These are phyloP conservation scores for Otis tarda DNA, from an alignment of 2,113 vertebrate species.

Conservation along the genomic window DNA sequence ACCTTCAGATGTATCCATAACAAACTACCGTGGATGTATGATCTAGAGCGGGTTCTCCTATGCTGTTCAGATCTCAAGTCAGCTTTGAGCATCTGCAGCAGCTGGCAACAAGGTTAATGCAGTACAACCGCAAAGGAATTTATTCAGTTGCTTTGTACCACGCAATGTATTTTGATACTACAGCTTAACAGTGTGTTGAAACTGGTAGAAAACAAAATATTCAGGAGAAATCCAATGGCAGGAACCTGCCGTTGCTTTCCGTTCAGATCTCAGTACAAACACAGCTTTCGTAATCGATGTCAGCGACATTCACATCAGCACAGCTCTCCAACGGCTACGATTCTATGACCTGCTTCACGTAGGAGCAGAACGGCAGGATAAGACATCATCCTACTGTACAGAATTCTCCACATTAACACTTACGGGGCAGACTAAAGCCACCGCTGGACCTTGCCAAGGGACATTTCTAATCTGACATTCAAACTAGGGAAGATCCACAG, in stretches of 20 bases:
- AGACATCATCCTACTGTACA: background rate
- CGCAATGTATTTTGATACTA: background rate
- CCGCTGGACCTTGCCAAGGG: background rate
- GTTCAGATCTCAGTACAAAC: background rate
- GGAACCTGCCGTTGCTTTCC: background rate
- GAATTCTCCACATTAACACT: background rate
- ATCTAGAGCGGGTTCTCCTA: background rate
- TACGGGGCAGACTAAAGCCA: background rate
- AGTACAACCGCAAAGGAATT: background rate
- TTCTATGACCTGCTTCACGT: background rate
- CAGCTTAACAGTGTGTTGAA: background rate
- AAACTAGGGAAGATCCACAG: background rate
- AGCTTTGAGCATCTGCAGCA: background rate
- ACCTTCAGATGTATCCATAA: background rate
- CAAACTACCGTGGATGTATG: background rate
- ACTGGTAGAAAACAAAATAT: background rate
- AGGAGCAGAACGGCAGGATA: background rate
- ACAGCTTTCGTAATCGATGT: background rate
- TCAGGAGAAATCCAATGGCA: background rate
- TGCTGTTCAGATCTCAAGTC: background rate
- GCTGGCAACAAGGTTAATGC: background rate
- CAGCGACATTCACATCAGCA: accelerated
- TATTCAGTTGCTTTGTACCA: background rate
- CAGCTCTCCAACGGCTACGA: accelerated
- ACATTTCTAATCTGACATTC: background rate